Conservation (phyloP, 2,113 vertebrate species). For the Neolamprologus sp. region DNA sequence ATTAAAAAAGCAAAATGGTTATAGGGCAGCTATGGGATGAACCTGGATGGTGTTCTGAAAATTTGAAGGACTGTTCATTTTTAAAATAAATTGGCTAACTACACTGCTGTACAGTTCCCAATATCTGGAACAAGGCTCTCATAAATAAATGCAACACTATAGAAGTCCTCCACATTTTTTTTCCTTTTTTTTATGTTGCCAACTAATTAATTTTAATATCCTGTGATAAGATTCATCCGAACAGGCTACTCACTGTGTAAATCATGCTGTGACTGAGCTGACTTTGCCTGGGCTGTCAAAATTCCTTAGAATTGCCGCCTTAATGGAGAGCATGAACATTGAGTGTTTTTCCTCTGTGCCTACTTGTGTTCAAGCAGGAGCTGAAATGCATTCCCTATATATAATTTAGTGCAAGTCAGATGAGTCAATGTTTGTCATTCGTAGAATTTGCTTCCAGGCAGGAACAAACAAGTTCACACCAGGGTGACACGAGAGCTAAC, state of each 20-base stretch:
- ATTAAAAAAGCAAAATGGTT: neutral
- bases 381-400: neutral
- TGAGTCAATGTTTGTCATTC: neutral
- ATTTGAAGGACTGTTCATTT: neutral
- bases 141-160: neutral
- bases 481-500: slow-evolving; percentile 1
- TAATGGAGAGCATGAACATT: neutral
- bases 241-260: neutral
- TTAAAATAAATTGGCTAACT: neutral
- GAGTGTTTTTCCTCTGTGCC: neutral
- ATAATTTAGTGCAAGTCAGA: slow-evolving; percentile 1
- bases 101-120: neutral
- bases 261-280: neutral
- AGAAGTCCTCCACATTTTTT: neutral
- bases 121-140: neutral
- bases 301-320: neutral
- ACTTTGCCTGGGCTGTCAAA: slow-evolving; percentile 2
- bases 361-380: neutral
- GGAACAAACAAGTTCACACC: slow-evolving; percentile 13
- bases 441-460: slow-evolving; percentile 3
- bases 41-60: neutral
- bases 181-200: neutral
- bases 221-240: neutral
- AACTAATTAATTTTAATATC: slow-evolving; percentile 13
- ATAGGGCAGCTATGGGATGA: neutral